Evolutionary conservation across 2,797 vertebrate genomes (phyloP), one percentile per base, ranked within the genome.

Genomic region (Adelosebastes latens): DNA sequence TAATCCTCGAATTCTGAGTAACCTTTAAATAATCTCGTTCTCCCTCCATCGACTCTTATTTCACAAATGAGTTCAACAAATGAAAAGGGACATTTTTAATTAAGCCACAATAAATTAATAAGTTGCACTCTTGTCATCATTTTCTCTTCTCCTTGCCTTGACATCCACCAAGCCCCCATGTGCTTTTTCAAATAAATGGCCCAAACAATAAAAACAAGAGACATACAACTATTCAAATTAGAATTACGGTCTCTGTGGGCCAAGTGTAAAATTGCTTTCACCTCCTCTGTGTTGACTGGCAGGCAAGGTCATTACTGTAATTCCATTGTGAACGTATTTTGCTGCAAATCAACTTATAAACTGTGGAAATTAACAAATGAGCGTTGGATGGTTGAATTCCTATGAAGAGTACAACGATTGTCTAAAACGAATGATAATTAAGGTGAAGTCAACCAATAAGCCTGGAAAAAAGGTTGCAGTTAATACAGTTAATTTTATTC

Each of bases 201-300:
- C 88, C 83, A 86, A 88, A 93, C 88, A 94, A 94, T 88, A 90
- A 90, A 87, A 93, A 92, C 70, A 89, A 89, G 82, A 90, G 82
- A 90, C 86, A 86, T 39, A 73, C 64, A 81, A 69, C 86, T 80
- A 77, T 92, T 95, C 85, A 93, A 92, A 94, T 93, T 89, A 88
- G 83, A 91, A 79, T 88, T 73, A 36, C 55, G 70, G 89, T 94
- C 93, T 94, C 93, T 88, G 83, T 67, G 90, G 93, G 81, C 75
- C 69, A 83, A 87, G 90, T 91, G 90, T 92, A 95, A 95, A 95
- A 95, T 85, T 94, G 93, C 92, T 95, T 95, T 94, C 84, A 91
- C 92, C 93, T 91, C 82, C 27, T 84, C 85, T 77, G 83, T 88
- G 86, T 83, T 94, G 91, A 92, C 91, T 89, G 52, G 75, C 81